Evolutionary conservation across 2,113 vertebrate genomes (phyloP), one percentile per base, ranked within the genome.

Genomic region (Tamias sibiricus): DNA sequence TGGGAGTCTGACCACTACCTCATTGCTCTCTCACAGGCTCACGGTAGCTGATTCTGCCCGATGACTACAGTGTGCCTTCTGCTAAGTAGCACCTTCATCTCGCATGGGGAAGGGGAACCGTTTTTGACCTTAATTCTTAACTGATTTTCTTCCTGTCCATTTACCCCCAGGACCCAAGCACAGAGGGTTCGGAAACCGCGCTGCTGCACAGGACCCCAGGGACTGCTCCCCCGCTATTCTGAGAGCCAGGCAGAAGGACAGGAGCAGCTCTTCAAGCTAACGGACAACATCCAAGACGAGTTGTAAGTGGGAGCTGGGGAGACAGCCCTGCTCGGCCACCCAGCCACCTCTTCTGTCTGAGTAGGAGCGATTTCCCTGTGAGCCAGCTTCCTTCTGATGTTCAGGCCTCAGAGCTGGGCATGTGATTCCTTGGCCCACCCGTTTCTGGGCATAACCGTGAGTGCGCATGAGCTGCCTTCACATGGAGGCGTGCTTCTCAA

Each of bases 231-330:
- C 30, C 98, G 99, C 10, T 99, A 99, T 92, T 99, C 98, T 0
- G 98, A 99, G 95, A 98, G 98, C 24, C 99, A 99, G 96, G 99
- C 99, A 0, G 99, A 99, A 32, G 99, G 99, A 16, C 99, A 99
- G 97, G 99, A 99, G 94, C 99, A 99, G 98, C 99, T 99, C 35
- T 99, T 99, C 99, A 99, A 97, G 10, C 98, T 99, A 69, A 99
- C 99, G 0, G 99, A 99, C 98, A 99, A 99, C 98, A 99, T 99
- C 90, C 99, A 99, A 68, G 99, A 99, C 0, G 99, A 99, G 97
- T 99, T 99, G 99, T 99, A 98, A 99, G 99, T 99, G 76, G 86
- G 35, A 30, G 13, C 54, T 2, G 32, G 84, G 77, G 81, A 52
- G 32, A 7, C 7, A 17, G 86, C 44, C 44, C 13, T 8, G 40